phyloP scores from a whole-genome alignment of 2,888 invertebrate species.

The Acleris holmiana region DNA sequence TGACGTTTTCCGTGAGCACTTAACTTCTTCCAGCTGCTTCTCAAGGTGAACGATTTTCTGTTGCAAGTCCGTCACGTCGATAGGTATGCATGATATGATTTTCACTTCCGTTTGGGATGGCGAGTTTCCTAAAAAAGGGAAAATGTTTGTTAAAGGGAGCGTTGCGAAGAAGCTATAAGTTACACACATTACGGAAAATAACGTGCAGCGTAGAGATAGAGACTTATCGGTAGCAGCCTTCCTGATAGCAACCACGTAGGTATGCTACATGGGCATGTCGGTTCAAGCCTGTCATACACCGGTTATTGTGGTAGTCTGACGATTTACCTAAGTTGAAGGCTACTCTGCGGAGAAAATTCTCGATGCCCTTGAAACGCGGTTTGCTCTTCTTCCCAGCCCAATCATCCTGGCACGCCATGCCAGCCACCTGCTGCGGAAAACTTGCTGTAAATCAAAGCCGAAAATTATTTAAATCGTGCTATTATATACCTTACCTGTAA shows the following conservation, averaged over 20 bases:
- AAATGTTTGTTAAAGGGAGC: neutral
- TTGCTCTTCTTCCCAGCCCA: slow-evolving; percentile 42
- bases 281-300: neutral
- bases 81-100: slow-evolving; percentile 78
- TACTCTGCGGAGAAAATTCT: slow-evolving; percentile 68
- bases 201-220: neutral
- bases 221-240: neutral
- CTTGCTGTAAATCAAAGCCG: neutral
- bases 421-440: slow-evolving; percentile 3
- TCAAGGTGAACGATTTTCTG: slow-evolving; percentile 66
- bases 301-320: neutral
- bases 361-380: slow-evolving; percentile 68
- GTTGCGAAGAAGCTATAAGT: neutral
- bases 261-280: too few species aligned
- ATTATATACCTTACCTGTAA: neutral
- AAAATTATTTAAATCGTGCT: too few species aligned
- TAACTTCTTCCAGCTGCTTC: slow-evolving; percentile 55
- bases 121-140: slow-evolving; percentile 63
- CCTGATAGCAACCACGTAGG: neutral
- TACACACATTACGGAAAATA: neutral
- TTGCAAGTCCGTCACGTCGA: slow-evolving; percentile 76
- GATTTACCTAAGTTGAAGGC: slow-evolving; percentile 69
- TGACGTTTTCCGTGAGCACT: neutral
- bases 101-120: slow-evolving; percentile 77
- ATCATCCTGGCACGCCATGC: slow-evolving; percentile 1